Evolutionary conservation across 2,888 invertebrate species (phyloP).

Genomic region (Dichetophora obliterata): DNA sequence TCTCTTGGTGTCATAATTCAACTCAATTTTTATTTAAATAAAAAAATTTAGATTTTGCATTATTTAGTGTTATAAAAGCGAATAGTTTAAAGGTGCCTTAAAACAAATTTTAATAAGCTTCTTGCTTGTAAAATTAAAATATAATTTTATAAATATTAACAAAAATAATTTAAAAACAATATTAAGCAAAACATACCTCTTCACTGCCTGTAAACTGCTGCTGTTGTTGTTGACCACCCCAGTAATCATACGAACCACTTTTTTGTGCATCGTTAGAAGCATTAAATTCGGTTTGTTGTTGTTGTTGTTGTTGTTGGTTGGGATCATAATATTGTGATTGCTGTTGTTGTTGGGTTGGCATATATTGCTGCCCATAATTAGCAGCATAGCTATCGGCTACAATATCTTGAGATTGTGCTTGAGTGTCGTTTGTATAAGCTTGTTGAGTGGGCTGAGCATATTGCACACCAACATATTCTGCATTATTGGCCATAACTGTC

Average conservation of each 20-base stretch:
- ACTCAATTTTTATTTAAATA: too few relatives aligned
- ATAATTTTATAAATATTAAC: neutral
- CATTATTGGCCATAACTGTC: neutral
- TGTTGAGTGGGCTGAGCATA: conserved; percentile 47
- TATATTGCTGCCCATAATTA: conserved; percentile 43
- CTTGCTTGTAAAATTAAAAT: neutral
- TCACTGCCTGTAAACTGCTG: conserved; percentile 48
- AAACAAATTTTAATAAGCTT: neutral
- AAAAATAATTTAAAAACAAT: neutral
- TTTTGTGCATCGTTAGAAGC: conserved; percentile 35
- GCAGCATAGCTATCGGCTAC: conserved; percentile 33
- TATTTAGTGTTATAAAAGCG: too few relatives aligned
- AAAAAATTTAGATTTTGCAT: too few relatives aligned
- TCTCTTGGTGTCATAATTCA: too few relatives aligned
- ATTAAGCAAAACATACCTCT: conserved; percentile 52
- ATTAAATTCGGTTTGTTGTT: conserved; percentile 40
- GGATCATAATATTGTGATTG: conserved; percentile 43
- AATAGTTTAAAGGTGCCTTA: neutral
- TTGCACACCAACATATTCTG: conserved; percentile 16
- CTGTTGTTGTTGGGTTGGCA: conserved; percentile 39
- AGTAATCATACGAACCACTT: conserved; percentile 56
- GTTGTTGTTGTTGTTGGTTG: conserved; percentile 32
- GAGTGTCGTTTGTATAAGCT: conserved; percentile 42
- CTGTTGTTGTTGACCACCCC: conserved; percentile 53
- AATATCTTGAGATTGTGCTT: conserved; percentile 14